Evolutionary conservation across 2,113 vertebrate species (phyloP).

Genomic region (Thermophis baileyi): DNA sequence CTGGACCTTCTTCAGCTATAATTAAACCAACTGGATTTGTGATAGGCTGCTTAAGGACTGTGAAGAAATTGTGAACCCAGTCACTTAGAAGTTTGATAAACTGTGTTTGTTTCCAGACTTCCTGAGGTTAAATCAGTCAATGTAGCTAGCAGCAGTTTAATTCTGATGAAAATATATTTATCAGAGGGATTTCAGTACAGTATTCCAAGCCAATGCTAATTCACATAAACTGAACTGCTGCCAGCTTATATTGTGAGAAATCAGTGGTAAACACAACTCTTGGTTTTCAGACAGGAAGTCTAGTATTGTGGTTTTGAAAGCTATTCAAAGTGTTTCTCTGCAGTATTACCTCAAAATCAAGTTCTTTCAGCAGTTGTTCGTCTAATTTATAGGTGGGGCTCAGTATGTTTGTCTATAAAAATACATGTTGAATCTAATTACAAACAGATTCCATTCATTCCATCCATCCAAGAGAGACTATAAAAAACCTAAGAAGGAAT

Average conservation of each 20-base stretch:
- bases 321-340: background rate
- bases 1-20: background rate
- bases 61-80: background rate
- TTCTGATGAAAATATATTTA: background rate
- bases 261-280: background rate
- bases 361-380: background rate
- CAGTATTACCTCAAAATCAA: background rate
- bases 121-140: background rate
- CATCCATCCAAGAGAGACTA: background rate
- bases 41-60: background rate
- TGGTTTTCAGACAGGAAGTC: background rate
- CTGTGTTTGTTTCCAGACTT: background rate
- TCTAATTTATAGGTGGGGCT: background rate
- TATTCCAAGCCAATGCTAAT: background rate
- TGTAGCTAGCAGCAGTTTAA: background rate
- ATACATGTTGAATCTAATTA: background rate
- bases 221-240: background rate
- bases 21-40: background rate
- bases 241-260: background rate
- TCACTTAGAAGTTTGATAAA: background rate
- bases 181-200: background rate
- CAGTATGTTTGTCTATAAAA: background rate
- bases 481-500: background rate
- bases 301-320: background rate
- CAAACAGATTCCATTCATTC: background rate